Base-by-base conservation (phyloP, 30 jellyfish, hydroid and myxozoan genomes). In the Morbakka virulenta region DNA sequence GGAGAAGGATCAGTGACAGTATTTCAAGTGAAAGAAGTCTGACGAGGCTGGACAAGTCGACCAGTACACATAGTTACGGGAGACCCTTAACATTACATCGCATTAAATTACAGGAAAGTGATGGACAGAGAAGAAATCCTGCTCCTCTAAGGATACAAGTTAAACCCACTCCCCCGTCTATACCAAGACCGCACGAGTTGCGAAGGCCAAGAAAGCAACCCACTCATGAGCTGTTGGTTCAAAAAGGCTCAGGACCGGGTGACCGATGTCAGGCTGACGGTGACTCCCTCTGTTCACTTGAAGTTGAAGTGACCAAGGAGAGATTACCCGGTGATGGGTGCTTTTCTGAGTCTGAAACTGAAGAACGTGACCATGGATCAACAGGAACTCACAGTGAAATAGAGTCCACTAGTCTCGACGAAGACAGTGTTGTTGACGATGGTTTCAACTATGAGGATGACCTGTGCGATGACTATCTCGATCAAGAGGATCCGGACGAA, bases 291-390 rank as follows among this genome's bases (percentile, higher is more conserved):
- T 41, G 57, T 41, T 41, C 57, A 17, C 17, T 13, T 11, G 71
- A 57, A 57, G 71, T n/a, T 57, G 24, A 13, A 13, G 26, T 4
- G 12, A 6, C 11, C 4, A n/a, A 57, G 24, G 31, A 57, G 26
- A n/a, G 71, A 13, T 11, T 26, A 57, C 71, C 71, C 22, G 71
- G 71, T 13, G 71, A 57, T 57, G 71, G 71, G 12, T 57, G 71
- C 71, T 4, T 4, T 24, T 13, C 32, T 4, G 32, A n/a, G 6
- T 24, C 31, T 4, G 71, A 13, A 11, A 57, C 26, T 4, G 31
- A 24, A 13, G 71, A 57, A 6, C 71, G 11, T 4, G 31, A 24
- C 26, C 11, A 13, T 4, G 26, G 57, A 17, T 17, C 57, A 41
- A 41, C 57, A 17, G 13, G 17, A 41, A 41, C 9, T 41, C 57